Base-by-base conservation (phyloP, 92 coral and sea anemone genomes). In the Siderastrea siderea region DNA sequence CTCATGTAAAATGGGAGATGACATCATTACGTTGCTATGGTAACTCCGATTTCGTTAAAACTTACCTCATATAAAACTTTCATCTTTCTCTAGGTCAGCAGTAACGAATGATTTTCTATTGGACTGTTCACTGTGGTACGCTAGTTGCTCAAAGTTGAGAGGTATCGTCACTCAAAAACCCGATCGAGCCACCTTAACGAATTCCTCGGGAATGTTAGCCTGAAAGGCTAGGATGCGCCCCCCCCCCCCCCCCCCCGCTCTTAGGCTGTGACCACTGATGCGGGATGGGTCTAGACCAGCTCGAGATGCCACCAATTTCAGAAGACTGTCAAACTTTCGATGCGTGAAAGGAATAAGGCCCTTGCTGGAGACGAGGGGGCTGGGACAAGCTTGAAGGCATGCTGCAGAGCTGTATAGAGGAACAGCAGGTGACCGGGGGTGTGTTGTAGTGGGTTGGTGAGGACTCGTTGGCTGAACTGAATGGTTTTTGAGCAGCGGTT, bases 401-500 rank as follows among this genome's bases (percentile, higher is more conserved):
- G 58, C 83, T 79, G 83, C 44, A 62, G 71, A n/a, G 83, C 83
- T 44, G 83, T 12, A 19, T 44, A 79, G 72, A 72, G 83, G 72
- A 71, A 79, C 83, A 79, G 59, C 10, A 58, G 83, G 83, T 79
- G 83, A 12, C 55, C 70, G 5, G 58, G 83, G 72, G 50, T 61
- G 83, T 5, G 83, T 16, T 49, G 71, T 10, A 66, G 71, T 61
- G 83, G 68, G 71, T 62, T 60, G 70, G 69, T 77, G 70, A 78
- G 70, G 54, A 81, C 60, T n/a, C 85, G 6, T 58, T 68, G 69
- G 50, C 86, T 82, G 68, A 82, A 82, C 44, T 69, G 86, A 62
- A 82, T 82, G 66, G 78, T 82, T 43, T 82, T 82, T 11, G 54
- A 82, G 75, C 78, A 70, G 67, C 86, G 86, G 86, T 82, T 79